Conservation (phyloP, 2,888 invertebrate species). For the Lasioglossum lativentre region DNA sequence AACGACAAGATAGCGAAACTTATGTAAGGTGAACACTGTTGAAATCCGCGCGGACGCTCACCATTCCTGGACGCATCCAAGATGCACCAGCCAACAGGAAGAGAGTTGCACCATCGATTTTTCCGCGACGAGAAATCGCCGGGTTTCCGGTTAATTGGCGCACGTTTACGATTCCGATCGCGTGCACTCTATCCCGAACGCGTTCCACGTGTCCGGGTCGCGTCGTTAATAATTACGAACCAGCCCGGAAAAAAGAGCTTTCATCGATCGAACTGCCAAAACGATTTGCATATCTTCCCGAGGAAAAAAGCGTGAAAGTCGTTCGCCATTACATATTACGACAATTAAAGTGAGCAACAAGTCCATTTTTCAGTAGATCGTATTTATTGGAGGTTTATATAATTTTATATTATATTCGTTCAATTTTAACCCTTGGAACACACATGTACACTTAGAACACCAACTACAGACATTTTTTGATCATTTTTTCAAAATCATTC, state of each 20-base stretch:
- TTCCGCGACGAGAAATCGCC: neutral
- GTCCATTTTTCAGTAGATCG: no score
- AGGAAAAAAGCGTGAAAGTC: accelerated
- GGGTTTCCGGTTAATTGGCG: slow-evolving; percentile 16
- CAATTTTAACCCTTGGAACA: no score
- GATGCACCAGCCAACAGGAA: neutral
- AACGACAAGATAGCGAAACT: slow-evolving; percentile 9
- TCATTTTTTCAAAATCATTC: no score
- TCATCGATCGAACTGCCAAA: neutral
- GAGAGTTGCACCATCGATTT: neutral
- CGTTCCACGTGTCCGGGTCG: neutral
- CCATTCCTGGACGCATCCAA: neutral
- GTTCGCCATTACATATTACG: neutral
- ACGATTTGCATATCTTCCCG: neutral
- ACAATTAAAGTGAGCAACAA: neutral
- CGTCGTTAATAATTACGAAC: slow-evolving; percentile 1
- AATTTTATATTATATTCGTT: no score
- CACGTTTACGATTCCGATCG: neutral
- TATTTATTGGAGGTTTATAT: no score
- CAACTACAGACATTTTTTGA: no score
- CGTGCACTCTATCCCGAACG: neutral
- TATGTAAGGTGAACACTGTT: slow-evolving; percentile 33
- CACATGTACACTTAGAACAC: no score
- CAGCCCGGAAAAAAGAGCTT: neutral
- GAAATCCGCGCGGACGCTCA: neutral